A percentile compares a stretch with the other conserved stretches of the same genome.
phyloP scores from a whole-genome alignment of 64 coral and sea anemone species.

The Pocillopora verrucosa region DNA sequence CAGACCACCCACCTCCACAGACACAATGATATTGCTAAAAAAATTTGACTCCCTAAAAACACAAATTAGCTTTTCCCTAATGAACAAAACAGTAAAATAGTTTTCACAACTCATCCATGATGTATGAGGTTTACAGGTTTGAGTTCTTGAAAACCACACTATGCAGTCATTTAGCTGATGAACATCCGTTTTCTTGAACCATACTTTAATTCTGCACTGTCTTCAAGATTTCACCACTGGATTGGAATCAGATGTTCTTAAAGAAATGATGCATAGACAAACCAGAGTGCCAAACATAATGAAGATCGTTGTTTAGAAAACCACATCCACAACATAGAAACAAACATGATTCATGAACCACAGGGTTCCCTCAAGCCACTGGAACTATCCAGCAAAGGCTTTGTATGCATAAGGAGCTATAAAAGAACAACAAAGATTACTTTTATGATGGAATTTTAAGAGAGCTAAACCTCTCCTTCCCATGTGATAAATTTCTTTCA shows the following conservation, averaged over 20 bases:
- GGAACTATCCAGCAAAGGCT: constrained; percentile 11
- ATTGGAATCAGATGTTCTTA: too few relatives aligned
- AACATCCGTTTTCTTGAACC: too few relatives aligned
- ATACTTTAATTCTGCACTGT: too few relatives aligned
- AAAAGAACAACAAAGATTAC: not conserved
- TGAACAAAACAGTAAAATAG: not conserved
- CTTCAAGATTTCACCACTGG: too few relatives aligned
- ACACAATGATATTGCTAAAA: not conserved
- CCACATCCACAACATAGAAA: too few relatives aligned
- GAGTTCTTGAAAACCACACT: not conserved
- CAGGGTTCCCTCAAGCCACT: not conserved
- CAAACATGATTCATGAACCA: not conserved
- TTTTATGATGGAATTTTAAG: not conserved
- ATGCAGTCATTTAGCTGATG: not conserved
- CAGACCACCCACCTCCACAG: too few relatives aligned
- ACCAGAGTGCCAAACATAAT: too few relatives aligned
- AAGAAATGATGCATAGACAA: too few relatives aligned
- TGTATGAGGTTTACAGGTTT: not conserved
- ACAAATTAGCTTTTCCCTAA: not conserved
- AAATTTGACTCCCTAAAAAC: not conserved
- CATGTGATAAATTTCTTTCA: not conserved
- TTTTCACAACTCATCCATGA: not conserved
- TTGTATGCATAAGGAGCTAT: constrained; percentile 74
- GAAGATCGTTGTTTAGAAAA: too few relatives aligned
- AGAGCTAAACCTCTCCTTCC: not conserved